Base-by-base conservation (phyloP, 2,113 vertebrate species). In the Galemys pyrenaicus region DNA sequence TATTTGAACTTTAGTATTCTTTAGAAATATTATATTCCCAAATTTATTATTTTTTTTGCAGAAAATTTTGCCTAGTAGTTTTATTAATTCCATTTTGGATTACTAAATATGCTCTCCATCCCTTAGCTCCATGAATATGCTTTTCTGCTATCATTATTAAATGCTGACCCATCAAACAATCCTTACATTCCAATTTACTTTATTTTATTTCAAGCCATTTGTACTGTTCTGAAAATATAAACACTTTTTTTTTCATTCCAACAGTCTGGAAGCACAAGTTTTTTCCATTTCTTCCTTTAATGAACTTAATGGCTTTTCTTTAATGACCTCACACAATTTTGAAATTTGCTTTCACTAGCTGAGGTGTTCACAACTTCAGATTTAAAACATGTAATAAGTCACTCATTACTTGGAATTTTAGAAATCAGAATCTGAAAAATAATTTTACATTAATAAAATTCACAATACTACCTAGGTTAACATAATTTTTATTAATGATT, bases 161-260 rank as follows among this genome's bases (percentile, higher is more conserved):
- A 46, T 58, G 37, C 37, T 68, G n/a, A 62, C 67, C 6, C 84
- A 70, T 58, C 24, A 60, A 32, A 54, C 80, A 79, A 70, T 56
- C 37, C 17, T 88, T 54, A 56, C 5, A 44, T 56, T 0, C 39
- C 62, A 56, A 79, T 37, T 79, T 67, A 65, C 26, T 30, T 82
- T 85, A 9, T 67, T 86, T 81, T 56, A n/a, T 95, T 88, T 95
- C n/a, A 74, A 89, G 60, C 26, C 68, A 60, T 74, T 49, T 81
- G 24, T 35, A 70, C 20, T 65, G 3, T 74, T 79, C n/a, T 81
- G 16, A 83, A 84, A 75, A 68, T 13, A 22, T 20, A 46, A 83
- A 68, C 41, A 78, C 6, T 54, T 82, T 19, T 17, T 4, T 68
- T 96, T 91, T 84, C 56, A 37, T 62, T 82, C 64, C 16, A 71